Evolutionary conservation across 2,113 vertebrate genomes (phyloP).

Genomic region (Gobiocypris rarus): DNA sequence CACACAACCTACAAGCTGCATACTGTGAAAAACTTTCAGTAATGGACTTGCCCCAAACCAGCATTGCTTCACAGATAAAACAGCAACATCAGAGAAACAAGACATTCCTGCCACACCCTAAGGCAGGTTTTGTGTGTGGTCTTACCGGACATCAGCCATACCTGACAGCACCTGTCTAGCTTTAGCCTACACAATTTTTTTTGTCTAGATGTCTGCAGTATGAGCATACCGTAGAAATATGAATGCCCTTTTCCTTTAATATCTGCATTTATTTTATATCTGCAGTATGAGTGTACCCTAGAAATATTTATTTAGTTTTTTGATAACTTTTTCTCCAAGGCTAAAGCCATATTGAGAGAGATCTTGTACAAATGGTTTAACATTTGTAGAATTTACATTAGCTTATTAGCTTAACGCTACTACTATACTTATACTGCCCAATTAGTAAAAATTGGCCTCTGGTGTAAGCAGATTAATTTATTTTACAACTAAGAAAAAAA

Average conservation of each 20-base stretch:
- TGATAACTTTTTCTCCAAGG: conserved; percentile 19
- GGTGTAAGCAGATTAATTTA: not conserved
- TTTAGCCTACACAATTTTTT: not conserved
- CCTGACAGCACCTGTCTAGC: conserved; percentile 10
- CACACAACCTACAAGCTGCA: conserved; percentile 48
- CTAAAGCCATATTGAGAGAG: not conserved
- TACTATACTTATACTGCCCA: not conserved
- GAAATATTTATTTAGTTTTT: not conserved
- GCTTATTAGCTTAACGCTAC: not conserved
- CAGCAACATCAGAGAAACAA: conserved; percentile 33
- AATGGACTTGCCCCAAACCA: conserved; percentile 46
- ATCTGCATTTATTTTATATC: no score
- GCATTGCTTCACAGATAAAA: conserved; percentile 45
- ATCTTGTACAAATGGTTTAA: not conserved
- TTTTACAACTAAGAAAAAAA: conserved; percentile 3
- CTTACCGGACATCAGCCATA: conserved; percentile 9
- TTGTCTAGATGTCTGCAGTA: not conserved
- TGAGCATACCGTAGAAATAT: no score
- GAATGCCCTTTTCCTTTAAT: no score
- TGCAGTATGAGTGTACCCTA: not conserved
- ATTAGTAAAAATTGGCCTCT: not conserved
- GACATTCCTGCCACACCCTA: conserved; percentile 51
- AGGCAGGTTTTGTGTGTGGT: conserved; percentile 38
- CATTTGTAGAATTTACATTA: conserved; percentile 2
- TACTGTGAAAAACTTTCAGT: conserved; percentile 26